Evolutionary conservation across 2,888 invertebrate species (phyloP).

Genomic region (Hyppa rectilinea): DNA sequence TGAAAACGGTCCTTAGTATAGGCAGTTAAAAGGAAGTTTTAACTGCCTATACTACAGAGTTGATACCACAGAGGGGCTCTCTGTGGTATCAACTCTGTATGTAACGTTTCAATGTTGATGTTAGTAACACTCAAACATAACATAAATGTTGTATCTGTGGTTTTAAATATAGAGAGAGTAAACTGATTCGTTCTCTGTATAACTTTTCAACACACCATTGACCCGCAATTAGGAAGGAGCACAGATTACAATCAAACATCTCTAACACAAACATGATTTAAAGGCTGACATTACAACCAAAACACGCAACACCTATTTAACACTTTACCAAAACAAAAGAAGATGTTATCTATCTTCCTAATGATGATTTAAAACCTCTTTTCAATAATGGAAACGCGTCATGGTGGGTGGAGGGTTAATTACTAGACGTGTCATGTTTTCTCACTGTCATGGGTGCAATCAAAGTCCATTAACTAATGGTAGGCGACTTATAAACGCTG

Average conservation of each 20-base stretch:
- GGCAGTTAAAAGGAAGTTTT: too few relatives aligned
- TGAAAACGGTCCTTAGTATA: too few relatives aligned
- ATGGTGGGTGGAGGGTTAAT: conserved; percentile 52
- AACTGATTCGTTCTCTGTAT: neutral
- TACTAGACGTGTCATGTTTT: conserved; percentile 53
- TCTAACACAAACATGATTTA: neutral
- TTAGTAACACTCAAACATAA: neutral
- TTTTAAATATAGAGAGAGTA: neutral
- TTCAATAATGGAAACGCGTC: conserved; percentile 59
- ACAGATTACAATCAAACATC: neutral
- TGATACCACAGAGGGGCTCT: too few relatives aligned
- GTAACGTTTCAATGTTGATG: neutral
- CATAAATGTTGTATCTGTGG: neutral
- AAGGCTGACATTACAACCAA: conserved; percentile 6
- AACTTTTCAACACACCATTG: neutral
- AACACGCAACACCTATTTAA: conserved; percentile 28
- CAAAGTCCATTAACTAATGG: conserved; percentile 77
- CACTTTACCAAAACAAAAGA: conserved; percentile 35
- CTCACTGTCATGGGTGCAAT: conserved; percentile 70
- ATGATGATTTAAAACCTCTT: conserved; percentile 55
- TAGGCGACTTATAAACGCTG: conserved; percentile 39
- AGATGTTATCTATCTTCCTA: conserved; percentile 56
- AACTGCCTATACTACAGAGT: too few relatives aligned
- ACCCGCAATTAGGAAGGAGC: neutral
- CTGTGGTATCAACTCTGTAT: too few relatives aligned